Evolutionary conservation across 2,113 vertebrate genomes (phyloP).

Genomic region (Pelvicachromis taeniatus): DNA sequence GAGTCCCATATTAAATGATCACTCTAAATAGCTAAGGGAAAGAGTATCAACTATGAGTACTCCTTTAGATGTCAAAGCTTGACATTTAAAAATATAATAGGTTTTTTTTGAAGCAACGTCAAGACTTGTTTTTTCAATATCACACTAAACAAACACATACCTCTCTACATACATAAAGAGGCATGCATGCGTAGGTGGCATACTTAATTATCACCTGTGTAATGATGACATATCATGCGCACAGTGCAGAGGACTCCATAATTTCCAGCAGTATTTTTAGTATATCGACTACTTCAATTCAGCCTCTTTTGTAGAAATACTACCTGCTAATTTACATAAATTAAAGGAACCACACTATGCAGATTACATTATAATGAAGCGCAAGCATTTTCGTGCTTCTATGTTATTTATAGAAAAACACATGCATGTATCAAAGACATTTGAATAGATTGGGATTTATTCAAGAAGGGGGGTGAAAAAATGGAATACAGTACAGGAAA

Average conservation of each 20-base stretch:
- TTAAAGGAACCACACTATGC: not conserved
- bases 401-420: not conserved
- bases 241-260: not conserved
- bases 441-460: not conserved
- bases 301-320: not conserved
- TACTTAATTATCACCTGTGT: not conserved
- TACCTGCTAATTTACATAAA: not conserved
- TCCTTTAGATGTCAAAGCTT: not conserved
- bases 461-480: not conserved
- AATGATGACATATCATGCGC: not conserved
- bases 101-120: not conserved
- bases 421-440: not conserved
- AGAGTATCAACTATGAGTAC: not conserved
- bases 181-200: not conserved
- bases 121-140: not conserved
- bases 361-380: not conserved
- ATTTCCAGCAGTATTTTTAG: not conserved
- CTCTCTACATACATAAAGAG: not conserved
- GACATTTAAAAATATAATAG: not conserved
- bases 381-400: not conserved
- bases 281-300: not conserved
- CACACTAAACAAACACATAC: not conserved
- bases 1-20: not conserved
- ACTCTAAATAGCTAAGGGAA: not conserved
- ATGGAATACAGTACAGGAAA: not conserved